Evolutionary conservation across 2,888 invertebrate species (phyloP).

Genomic region (Ophion ventricosus): DNA sequence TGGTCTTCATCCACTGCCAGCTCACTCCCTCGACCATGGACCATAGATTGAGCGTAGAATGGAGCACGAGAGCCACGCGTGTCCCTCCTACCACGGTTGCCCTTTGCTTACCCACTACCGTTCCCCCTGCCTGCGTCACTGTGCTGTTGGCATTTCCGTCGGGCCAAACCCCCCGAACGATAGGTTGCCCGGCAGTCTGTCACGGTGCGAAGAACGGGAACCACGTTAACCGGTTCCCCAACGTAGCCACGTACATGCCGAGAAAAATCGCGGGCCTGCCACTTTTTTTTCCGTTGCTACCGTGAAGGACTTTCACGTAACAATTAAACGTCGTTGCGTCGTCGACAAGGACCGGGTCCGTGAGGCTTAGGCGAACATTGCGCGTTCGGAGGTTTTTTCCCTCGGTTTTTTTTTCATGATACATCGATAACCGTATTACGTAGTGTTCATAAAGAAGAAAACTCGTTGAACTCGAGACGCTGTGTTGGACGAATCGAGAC

Average conservation of each 20-base stretch:
- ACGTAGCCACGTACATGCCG: conserved; percentile 54
- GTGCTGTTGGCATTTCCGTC: conserved; percentile 66
- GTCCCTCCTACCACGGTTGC: conserved; percentile 71
- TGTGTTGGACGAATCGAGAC: conserved; percentile 19
- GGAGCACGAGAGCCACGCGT: conserved; percentile 54
- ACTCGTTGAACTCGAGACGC: conserved; percentile 7
- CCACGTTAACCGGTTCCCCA: conserved; percentile 82
- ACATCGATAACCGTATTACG: conserved; percentile 14
- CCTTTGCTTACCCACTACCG: conserved; percentile 57
- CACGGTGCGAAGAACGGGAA: conserved; percentile 83
- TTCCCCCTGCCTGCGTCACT: conserved; percentile 71
- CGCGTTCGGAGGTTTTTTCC: neutral
- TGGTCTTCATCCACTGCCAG: conserved; percentile 9
- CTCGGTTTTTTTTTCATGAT: neutral
- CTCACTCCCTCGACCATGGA: conserved; percentile 56
- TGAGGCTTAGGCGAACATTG: neutral
- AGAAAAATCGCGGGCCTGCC: conserved; percentile 44
- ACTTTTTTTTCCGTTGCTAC: conserved; percentile 39
- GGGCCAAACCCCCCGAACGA: conserved; percentile 74
- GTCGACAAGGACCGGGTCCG: conserved; percentile 10
- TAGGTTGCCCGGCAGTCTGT: conserved; percentile 81
- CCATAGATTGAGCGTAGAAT: conserved; percentile 57
- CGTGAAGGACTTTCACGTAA: conserved; percentile 5
- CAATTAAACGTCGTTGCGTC: conserved; percentile 26
- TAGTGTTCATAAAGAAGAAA: conserved; percentile 16